These are phyloP conservation scores for Protonibea diacanthus DNA, from an alignment of 2,797 vertebrate genomes.

Conservation along the genomic window DNA sequence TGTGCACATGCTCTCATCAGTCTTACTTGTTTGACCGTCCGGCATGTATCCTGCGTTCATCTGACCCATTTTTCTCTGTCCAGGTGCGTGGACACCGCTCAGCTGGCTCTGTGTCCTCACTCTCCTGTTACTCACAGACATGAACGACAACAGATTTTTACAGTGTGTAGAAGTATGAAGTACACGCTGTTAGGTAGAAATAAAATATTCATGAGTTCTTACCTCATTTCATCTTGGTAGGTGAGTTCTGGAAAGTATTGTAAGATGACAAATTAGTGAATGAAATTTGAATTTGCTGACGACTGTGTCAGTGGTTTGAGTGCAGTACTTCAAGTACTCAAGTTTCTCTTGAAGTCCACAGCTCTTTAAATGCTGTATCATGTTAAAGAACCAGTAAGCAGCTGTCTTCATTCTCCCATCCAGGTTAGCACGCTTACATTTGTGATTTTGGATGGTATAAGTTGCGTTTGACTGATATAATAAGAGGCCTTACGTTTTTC, in stretches of 20 bases:
- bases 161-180: not conserved
- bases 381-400: not conserved
- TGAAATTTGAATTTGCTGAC: not conserved
- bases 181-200: not conserved
- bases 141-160: not conserved
- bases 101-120: conserved; percentile 68
- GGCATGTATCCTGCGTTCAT: conserved; percentile 68
- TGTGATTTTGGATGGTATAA: not conserved
- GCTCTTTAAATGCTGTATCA: not conserved
- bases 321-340: not conserved
- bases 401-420: not conserved
- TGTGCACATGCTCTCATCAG: not conserved
- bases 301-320: not conserved
- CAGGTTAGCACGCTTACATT: not conserved
- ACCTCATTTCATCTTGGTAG: conserved; percentile 81
- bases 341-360: not conserved
- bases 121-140: conserved; percentile 57
- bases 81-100: conserved; percentile 12
- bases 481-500: conserved; percentile 69
- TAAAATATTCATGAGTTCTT: conserved; percentile 12
- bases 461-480: not conserved
- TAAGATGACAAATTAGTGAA: not conserved
- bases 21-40: conserved; percentile 65
- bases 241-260: conserved; percentile 69
- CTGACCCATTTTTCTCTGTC: conserved; percentile 32